These are phyloP conservation scores for Pantelozetes paolii DNA, from an alignment of 2,888 invertebrate genomes.

Conservation along the genomic window DNA sequence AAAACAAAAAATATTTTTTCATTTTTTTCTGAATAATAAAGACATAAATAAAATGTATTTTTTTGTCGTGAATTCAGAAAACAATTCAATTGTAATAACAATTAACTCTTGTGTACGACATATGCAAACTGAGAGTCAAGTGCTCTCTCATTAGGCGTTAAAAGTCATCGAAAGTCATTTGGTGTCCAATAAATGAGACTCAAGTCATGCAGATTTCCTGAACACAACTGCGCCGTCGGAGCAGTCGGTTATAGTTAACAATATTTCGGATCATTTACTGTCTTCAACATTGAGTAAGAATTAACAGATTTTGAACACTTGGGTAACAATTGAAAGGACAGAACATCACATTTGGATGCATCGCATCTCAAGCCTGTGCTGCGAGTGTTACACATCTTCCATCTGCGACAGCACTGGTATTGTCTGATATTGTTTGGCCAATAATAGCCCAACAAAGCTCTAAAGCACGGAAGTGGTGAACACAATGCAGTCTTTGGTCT, in stretches of 20 bases:
- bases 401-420: constrained; percentile 13
- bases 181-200: not conserved
- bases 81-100: too few species aligned
- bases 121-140: constrained; percentile 14
- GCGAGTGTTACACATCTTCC: constrained; percentile 24
- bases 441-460: not conserved
- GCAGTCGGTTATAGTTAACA: not conserved
- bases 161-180: not conserved
- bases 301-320: not conserved
- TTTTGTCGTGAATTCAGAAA: too few species aligned
- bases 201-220: constrained; percentile 35
- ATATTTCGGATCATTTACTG: constrained; percentile 30
- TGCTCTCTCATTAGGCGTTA: not conserved
- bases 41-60: too few species aligned
- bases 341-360: not conserved
- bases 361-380: constrained; percentile 14
- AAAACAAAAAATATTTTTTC: too few species aligned
- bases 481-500: not conserved
- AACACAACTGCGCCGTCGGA: not conserved
- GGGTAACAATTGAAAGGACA: not conserved
- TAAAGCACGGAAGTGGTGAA: constrained; percentile 26
- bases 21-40: too few species aligned
- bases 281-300: not conserved
- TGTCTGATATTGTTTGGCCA: not conserved
- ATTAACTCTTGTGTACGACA: too few species aligned